These are phyloP conservation scores for Ladona fulva DNA, from an alignment of 1,140 invertebrate species.

Conservation along the genomic window DNA sequence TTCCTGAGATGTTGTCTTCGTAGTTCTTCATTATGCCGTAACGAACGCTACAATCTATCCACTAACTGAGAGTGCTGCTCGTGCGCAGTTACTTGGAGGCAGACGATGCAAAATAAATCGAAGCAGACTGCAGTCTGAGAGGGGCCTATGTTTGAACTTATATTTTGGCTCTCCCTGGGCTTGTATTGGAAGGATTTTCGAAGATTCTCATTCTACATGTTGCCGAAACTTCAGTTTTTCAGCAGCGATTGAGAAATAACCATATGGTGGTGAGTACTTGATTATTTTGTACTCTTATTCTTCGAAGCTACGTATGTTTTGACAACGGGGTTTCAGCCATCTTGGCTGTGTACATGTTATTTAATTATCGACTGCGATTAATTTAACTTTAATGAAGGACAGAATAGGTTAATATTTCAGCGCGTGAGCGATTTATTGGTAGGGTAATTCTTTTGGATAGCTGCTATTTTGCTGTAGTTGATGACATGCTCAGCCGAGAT, in stretches of 20 bases:
- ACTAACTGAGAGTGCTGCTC: not conserved
- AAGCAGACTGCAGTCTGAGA: conserved; percentile 7
- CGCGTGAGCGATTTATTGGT: not conserved
- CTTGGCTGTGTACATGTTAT: conserved; percentile 5
- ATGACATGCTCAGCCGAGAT: not conserved
- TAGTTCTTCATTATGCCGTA: too few relatives aligned
- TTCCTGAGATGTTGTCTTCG: too few relatives aligned
- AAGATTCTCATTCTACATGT: not conserved
- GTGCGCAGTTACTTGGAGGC: not conserved
- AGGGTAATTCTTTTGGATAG: not conserved
- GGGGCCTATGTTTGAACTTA: not conserved
- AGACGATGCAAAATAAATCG: conserved; percentile 9
- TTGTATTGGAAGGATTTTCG: not conserved
- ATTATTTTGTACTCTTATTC: not conserved
- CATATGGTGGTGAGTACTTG: not conserved
- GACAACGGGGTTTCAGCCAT: not conserved
- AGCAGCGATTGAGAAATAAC: not conserved
- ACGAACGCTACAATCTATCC: not conserved
- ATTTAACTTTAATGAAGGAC: not conserved
- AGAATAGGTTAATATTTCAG: not conserved
- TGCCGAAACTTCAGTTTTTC: not conserved
- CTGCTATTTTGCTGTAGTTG: not conserved
- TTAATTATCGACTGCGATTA: not conserved
- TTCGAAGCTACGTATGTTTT: not conserved
- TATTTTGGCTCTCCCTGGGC: not conserved